A percentile compares a stretch with the other conserved stretches of the same genome.
Evolutionary conservation across 2,888 invertebrate genomes (phyloP).

Genomic region (Protodeltote pygarga): DNA sequence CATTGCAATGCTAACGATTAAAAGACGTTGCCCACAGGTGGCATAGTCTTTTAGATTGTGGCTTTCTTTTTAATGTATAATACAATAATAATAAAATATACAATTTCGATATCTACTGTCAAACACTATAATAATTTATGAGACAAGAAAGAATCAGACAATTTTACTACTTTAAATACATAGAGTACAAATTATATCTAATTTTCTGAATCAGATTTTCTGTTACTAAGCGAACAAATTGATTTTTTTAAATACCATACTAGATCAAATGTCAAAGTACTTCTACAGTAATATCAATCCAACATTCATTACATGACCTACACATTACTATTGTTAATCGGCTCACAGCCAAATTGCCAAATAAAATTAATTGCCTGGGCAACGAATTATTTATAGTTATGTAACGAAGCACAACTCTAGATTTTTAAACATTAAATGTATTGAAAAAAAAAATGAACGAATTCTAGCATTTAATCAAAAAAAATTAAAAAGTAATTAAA

Average conservation of each 20-base stretch:
- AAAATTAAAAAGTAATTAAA: slow-evolving; percentile 5
- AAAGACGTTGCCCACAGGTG: too few relatives aligned
- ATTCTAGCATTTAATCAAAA: too few relatives aligned
- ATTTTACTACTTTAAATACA: too few relatives aligned
- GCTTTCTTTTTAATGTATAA: too few relatives aligned
- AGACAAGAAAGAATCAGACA: too few relatives aligned
- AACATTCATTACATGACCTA: slow-evolving; percentile 39
- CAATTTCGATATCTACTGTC: too few relatives aligned
- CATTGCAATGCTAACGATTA: too few relatives aligned
- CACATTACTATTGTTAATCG: slow-evolving; percentile 38
- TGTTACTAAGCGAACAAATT: slow-evolving; percentile 20
- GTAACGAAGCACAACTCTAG: slow-evolving; percentile 35
- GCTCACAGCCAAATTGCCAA: slow-evolving; percentile 53
- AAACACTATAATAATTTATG: too few relatives aligned
- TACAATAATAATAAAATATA: too few relatives aligned
- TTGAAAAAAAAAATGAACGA: too few relatives aligned
- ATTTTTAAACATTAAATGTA: slow-evolving; percentile 1
- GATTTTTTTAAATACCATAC: slow-evolving; percentile 12
- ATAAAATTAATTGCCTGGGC: slow-evolving; percentile 52
- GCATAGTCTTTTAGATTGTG: too few relatives aligned
- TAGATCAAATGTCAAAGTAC: slow-evolving; percentile 34
- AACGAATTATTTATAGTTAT: slow-evolving; percentile 48
- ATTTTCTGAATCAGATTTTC: not conserved
- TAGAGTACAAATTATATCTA: too few relatives aligned
- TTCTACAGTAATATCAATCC: slow-evolving; percentile 24